These are phyloP conservation scores for Cirrhinus molitorella DNA, from an alignment of 2,797 vertebrate genomes.

Conservation along the genomic window DNA sequence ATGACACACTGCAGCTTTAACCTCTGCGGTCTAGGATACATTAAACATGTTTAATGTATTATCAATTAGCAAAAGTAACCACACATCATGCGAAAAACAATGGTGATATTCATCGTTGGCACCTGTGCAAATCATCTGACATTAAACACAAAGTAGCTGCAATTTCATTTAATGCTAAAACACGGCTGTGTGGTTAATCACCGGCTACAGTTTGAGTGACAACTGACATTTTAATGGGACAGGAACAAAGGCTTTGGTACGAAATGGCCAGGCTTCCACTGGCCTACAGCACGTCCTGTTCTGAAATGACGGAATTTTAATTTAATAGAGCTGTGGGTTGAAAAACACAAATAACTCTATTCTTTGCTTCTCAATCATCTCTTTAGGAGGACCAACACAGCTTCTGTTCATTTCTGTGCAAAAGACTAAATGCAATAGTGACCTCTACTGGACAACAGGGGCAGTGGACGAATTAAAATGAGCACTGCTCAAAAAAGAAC, in stretches of 20 bases:
- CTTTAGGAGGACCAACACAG: constrained; percentile 14
- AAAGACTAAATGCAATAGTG: constrained; percentile 52
- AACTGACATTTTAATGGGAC: constrained; percentile 49
- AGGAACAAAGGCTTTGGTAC: constrained; percentile 26
- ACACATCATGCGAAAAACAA: background rate
- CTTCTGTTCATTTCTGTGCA: constrained; percentile 38
- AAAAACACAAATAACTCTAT: constrained; percentile 35
- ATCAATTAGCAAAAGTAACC: background rate
- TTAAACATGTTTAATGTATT: background rate
- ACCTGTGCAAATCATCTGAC: constrained; percentile 25
- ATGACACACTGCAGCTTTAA: background rate
- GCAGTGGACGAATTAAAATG: background rate
- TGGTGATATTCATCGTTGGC: background rate
- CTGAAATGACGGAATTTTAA: constrained; percentile 41
- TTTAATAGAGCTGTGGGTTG: constrained; percentile 34
- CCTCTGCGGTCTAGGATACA: background rate
- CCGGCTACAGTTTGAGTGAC: constrained; percentile 35
- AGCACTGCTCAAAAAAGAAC: background rate
- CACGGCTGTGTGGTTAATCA: constrained; percentile 46
- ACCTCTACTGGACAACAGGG: constrained; percentile 54
- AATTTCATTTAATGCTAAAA: constrained; percentile 26
- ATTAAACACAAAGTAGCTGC: constrained; percentile 31
- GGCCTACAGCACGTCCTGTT: constrained; percentile 31
- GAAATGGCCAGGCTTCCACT: constrained; percentile 43
- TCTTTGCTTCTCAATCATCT: constrained; percentile 36